Conservation (phyloP, 2,113 vertebrate genomes). For the Panthera tigris region DNA sequence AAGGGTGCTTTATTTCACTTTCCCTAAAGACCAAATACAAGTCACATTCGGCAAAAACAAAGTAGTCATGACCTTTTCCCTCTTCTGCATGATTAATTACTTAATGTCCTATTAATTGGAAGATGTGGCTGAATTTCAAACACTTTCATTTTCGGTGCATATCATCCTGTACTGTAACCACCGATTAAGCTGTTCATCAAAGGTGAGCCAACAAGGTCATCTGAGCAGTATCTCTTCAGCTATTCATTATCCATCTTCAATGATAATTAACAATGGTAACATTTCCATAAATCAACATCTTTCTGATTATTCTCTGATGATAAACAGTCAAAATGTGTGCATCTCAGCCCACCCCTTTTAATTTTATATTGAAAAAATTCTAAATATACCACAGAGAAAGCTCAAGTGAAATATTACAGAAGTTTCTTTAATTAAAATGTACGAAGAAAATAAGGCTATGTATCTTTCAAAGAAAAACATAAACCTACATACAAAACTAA, state of each 20-base stretch:
- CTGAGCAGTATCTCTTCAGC: constrained; percentile 82
- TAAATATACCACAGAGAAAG: constrained; percentile 66
- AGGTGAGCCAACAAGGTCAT: constrained; percentile 90
- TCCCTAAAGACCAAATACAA: constrained; percentile 66
- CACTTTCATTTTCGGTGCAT: constrained; percentile 92
- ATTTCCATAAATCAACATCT: constrained; percentile 89
- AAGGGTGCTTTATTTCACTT: not conserved
- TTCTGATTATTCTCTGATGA: constrained; percentile 86
- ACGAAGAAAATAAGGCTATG: constrained; percentile 51
- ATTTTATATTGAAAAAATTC: constrained; percentile 51
- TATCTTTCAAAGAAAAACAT: constrained; percentile 19
- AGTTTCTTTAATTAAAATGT: constrained; percentile 42
- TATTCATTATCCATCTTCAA: constrained; percentile 86
- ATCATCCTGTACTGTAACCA: constrained; percentile 89
- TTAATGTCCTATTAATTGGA: constrained; percentile 97
- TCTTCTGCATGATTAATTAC: constrained; percentile 96
- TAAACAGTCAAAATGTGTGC: constrained; percentile 66
- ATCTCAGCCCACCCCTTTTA: constrained; percentile 42
- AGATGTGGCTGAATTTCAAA: constrained; percentile 92
- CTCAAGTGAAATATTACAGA: not conserved
- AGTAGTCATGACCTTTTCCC: constrained; percentile 84
- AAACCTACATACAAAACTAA: not conserved
- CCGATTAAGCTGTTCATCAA: constrained; percentile 89
- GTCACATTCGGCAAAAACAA: constrained; percentile 81
- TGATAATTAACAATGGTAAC: constrained; percentile 87